Evolutionary conservation across 2,797 vertebrate species (phyloP).

Genomic region (Enteromius viviparus): DNA sequence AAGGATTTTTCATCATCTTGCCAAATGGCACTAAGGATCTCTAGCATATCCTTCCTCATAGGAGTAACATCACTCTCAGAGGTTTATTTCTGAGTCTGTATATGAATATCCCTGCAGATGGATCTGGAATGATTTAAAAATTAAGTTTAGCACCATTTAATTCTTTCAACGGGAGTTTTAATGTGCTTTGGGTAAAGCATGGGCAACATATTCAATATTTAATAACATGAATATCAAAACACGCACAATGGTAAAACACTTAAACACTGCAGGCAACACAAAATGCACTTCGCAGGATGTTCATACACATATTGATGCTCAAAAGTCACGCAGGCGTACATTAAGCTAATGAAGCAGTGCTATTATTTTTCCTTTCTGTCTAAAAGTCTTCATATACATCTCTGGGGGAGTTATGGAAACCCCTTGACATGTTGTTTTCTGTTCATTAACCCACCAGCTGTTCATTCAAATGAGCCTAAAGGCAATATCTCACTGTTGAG

Average conservation of each 20-base stretch:
- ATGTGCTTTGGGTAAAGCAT: neutral
- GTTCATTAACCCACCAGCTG: slow-evolving; percentile 87
- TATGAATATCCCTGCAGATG: slow-evolving; percentile 25
- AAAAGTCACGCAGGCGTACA: slow-evolving; percentile 67
- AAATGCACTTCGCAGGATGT: neutral
- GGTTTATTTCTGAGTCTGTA: slow-evolving; percentile 48
- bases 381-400: slow-evolving; percentile 70
- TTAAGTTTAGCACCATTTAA: slow-evolving; percentile 19
- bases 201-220: slow-evolving; percentile 16
- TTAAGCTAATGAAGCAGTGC: slow-evolving; percentile 75
- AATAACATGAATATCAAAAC: slow-evolving; percentile 20
- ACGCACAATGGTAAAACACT: neutral
- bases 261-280: neutral
- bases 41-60: slow-evolving; percentile 55
- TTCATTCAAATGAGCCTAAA: slow-evolving; percentile 83
- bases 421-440: slow-evolving; percentile 82
- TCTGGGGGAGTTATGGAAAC: slow-evolving; percentile 77
- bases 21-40: slow-evolving; percentile 62
- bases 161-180: neutral
- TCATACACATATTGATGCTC: slow-evolving; percentile 53
- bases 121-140: neutral
- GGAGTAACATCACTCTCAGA: slow-evolving; percentile 52
- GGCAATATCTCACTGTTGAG: slow-evolving; percentile 76
- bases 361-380: slow-evolving; percentile 74
- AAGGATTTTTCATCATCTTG: slow-evolving; percentile 59